Percentiles rank a stretch among this genome's conserved stretches.
These are phyloP conservation scores for Scomber scombrus DNA, from an alignment of 2,113 vertebrate genomes.

Conservation along the genomic window DNA sequence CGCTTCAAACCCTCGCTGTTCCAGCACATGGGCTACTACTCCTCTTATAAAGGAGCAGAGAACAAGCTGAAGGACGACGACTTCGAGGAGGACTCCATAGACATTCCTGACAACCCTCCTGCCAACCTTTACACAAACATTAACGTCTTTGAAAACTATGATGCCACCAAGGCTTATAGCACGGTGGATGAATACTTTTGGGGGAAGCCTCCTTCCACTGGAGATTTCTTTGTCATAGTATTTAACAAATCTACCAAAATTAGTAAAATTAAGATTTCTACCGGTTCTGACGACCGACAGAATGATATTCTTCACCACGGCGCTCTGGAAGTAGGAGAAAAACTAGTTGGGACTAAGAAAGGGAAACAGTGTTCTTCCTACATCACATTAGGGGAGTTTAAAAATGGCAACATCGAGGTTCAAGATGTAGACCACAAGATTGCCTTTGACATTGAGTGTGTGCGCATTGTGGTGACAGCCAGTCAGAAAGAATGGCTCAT, in stretches of 20 bases:
- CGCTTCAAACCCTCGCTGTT: conserved; percentile 99
- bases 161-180: conserved; percentile 95
- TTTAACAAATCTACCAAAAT: conserved; percentile 94
- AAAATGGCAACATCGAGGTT: conserved; percentile 95
- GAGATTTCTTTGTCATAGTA: conserved; percentile 93
- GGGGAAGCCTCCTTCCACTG: conserved; percentile 93
- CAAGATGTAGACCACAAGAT: conserved; percentile 94
- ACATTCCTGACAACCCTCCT: conserved; percentile 97
- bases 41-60: conserved; percentile 96
- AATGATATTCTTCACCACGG: conserved; percentile 96
- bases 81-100: conserved; percentile 96
- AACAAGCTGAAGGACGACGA: conserved; percentile 99
- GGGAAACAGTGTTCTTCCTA: conserved; percentile 92
- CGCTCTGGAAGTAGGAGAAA: conserved; percentile 94
- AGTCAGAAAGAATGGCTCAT: conserved; percentile 98
- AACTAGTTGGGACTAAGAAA: conserved; percentile 88
- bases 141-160: conserved; percentile 97
- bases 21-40: conserved; percentile 99
- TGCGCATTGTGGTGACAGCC: conserved; percentile 94
- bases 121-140: conserved; percentile 94
- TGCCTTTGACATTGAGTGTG: conserved; percentile 93
- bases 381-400: conserved; percentile 94
- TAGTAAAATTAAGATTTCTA: conserved; percentile 93
- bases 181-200: conserved; percentile 97
- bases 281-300: conserved; percentile 95